Conservation (phyloP, 1,140 invertebrate genomes). For the Sweltsa coloradensis region DNA sequence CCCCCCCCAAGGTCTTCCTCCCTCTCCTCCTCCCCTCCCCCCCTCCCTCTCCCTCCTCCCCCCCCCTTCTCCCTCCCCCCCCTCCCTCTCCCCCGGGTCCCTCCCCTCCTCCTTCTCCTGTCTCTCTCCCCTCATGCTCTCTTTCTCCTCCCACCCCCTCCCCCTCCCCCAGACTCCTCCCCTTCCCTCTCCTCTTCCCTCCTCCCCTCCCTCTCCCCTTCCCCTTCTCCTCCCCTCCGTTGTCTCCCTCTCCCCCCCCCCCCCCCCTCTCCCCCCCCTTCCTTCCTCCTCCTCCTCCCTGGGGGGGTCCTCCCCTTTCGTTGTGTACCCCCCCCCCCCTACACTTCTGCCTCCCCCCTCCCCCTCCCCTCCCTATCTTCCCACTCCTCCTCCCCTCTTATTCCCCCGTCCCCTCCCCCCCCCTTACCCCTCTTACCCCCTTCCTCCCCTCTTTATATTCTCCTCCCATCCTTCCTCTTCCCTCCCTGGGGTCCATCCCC, state of each 20-base stretch:
- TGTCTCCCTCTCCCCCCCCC: not conserved
- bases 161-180: no score
- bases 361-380: not conserved
- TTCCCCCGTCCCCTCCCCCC: no score
- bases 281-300: not conserved
- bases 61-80: no score
- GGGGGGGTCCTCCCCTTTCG: no score
- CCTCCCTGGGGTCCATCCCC: not conserved
- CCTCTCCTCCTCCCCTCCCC: no score
- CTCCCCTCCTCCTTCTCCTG: no score
- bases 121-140: no score
- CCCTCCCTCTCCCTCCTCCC: no score
- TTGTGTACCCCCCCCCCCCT: not conserved
- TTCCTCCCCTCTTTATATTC: not conserved
- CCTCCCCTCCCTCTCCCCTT: not conserved
- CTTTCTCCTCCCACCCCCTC: no score
- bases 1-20: no score
- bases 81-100: no score
- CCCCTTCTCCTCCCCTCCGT: conserved; percentile 6
- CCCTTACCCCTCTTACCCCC: not conserved
- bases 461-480: not conserved
- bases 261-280: not conserved
- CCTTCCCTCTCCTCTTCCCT: not conserved
- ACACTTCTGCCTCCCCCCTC: not conserved
- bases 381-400: not conserved